Conservation (phyloP, 2,888 invertebrate species). For the Luperina testacea region DNA sequence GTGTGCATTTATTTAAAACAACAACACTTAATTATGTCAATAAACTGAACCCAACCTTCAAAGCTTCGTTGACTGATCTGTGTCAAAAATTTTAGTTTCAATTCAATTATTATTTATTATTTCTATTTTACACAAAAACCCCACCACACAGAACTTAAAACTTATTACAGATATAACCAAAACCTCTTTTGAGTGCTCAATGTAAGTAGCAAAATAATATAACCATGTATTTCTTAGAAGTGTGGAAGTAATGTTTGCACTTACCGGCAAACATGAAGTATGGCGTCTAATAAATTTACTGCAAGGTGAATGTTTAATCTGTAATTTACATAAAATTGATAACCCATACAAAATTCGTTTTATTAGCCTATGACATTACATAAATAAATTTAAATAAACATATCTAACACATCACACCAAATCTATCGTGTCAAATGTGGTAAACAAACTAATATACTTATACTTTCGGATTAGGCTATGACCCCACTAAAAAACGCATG, state of each 20-base stretch:
- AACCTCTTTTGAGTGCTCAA: slow-evolving; percentile 57
- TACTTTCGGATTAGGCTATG: slow-evolving; percentile 70
- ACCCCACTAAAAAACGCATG: slow-evolving; percentile 77
- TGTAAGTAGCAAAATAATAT: slow-evolving; percentile 57
- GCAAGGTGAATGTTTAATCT: slow-evolving; percentile 87
- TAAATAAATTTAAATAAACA: slow-evolving; percentile 27
- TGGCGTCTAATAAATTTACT: slow-evolving; percentile 85
- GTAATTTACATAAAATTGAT: slow-evolving; percentile 76
- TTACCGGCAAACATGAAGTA: slow-evolving; percentile 85
- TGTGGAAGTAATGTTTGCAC: slow-evolving; percentile 76
- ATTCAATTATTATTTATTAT: slow-evolving; percentile 1
- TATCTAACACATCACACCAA: slow-evolving; percentile 11
- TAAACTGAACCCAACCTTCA: slow-evolving; percentile 36
- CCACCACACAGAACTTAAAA: slow-evolving; percentile 36
- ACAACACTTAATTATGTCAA: slow-evolving; percentile 16
- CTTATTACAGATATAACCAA: slow-evolving; percentile 34
- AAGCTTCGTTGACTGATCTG: slow-evolving; percentile 27
- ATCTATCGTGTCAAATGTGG: slow-evolving; percentile 18
- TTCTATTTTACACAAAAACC: slow-evolving; percentile 21
- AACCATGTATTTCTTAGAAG: slow-evolving; percentile 52
- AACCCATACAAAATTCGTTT: slow-evolving; percentile 40
- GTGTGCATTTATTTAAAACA: slow-evolving; percentile 38
- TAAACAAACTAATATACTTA: slow-evolving; percentile 6
- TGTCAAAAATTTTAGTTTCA: slow-evolving; percentile 7
- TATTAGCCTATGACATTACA: slow-evolving; percentile 3